phyloP scores from a whole-genome alignment of 1,140 invertebrate genomes.

The Cydia strobilella region DNA sequence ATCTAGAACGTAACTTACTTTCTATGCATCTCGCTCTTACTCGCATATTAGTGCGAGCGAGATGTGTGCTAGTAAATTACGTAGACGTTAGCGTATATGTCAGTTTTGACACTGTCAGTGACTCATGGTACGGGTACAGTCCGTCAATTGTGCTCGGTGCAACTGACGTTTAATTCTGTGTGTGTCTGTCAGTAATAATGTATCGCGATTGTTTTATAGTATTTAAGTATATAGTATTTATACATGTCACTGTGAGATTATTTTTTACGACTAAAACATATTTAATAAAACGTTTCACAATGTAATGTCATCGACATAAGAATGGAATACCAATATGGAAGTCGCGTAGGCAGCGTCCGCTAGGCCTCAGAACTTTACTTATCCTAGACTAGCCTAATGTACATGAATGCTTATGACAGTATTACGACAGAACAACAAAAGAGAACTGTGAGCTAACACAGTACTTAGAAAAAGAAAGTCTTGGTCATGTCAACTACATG shows the following conservation, averaged over 20 bases:
- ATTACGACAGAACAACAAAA: constrained; percentile 8
- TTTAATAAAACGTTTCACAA: not conserved
- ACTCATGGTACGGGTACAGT: no score
- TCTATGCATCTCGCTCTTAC: no score
- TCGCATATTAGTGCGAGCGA: no score
- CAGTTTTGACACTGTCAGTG: no score
- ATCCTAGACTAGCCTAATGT: not conserved
- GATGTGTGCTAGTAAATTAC: no score
- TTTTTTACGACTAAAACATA: not conserved
- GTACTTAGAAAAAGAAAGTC: not conserved
- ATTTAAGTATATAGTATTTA: no score
- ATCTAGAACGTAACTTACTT: no score
- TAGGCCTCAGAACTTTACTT: not conserved
- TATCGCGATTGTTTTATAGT: no score
- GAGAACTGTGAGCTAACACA: not conserved
- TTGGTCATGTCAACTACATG: not conserved
- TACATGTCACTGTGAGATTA: not conserved
- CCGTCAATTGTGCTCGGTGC: no score
- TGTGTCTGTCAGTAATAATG: no score
- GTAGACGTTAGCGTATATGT: no score
- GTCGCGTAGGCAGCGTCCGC: not conserved
- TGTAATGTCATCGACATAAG: not conserved
- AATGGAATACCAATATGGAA: constrained; percentile 6
- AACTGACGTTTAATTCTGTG: no score
- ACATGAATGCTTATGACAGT: not conserved